phyloP scores from a whole-genome alignment of 2,797 vertebrate species.

The Macroramphosus scolopax region DNA sequence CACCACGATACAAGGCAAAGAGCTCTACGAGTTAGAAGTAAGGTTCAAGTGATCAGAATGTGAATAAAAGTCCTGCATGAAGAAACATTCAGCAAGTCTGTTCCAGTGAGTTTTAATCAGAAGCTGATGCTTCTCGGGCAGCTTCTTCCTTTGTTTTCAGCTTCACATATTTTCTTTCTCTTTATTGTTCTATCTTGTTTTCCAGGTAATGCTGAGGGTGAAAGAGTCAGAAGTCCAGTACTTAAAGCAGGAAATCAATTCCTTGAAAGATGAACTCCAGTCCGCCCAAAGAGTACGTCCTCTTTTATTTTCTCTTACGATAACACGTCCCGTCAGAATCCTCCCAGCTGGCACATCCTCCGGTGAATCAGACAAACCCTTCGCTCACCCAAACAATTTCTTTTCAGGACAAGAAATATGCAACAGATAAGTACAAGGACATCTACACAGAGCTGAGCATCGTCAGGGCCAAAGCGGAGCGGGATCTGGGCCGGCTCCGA shows the following conservation, averaged over 20 bases:
- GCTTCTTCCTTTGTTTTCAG: too few relatives aligned
- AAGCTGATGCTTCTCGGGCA: constrained; percentile 4
- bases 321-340: not conserved
- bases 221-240: constrained; percentile 79
- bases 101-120: too few relatives aligned
- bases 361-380: not conserved
- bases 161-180: too few relatives aligned
- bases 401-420: constrained; percentile 82
- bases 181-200: not conserved
- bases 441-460: constrained; percentile 87
- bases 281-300: constrained; percentile 70
- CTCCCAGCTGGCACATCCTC: not conserved
- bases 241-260: constrained; percentile 79
- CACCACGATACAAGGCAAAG: constrained; percentile 77
- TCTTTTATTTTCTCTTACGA: not conserved
- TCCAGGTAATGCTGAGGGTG: constrained; percentile 77
- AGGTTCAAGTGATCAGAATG: not conserved
- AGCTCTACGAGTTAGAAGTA: constrained; percentile 83
- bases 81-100: constrained; percentile 4
- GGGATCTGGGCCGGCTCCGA: constrained; percentile 78
- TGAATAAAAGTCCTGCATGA: not conserved
- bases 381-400: constrained; percentile 23
- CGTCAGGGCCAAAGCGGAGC: constrained; percentile 82
- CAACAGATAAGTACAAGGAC: constrained; percentile 86
- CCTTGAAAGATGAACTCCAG: constrained; percentile 78